Base-by-base conservation (phyloP, 1,140 invertebrate species). In the Drosophila nannoptera region DNA sequence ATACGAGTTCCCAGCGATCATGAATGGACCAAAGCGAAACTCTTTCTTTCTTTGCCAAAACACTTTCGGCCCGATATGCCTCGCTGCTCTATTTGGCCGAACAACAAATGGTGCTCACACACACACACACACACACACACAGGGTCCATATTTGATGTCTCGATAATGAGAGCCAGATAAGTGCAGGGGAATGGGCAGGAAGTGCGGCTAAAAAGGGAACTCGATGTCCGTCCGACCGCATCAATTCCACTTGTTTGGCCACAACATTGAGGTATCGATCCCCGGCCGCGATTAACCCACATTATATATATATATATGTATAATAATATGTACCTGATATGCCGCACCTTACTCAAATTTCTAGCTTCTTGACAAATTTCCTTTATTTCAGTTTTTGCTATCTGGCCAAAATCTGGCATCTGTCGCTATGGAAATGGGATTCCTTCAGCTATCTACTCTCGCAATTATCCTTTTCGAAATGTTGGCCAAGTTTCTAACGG, bases 241-340 rank as follows among this genome's bases (percentile, higher is more conserved):
- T 69, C 62, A 59, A 42, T 83, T 81, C 60, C 77, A 81, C 81
- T 86, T 86, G 74, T 71, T 84, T 81, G 77, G 68, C 77, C 81
- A 75, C 81, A 86, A 75, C 75, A 77, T 80, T 54, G 64, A 78
- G 75, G 68, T 62, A 61, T 43, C 14, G 40, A 33, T 22, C 22
- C 4, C 6, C 40, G 38, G 43, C 42, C 62, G 35, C 63, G 81
- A 80, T 84, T 80, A 84, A 80, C 73, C 64, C 76, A 70, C 86
- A 80, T 80, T 80, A 76, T 84, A 35, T 49, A 29, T 36, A 35
- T 50, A 29, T 29, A 43, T 14, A 43, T 7, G 7, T n/a, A 12
- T 12, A 42, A 2, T 7, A 43, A 22, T 22, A 22, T 22, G 22
- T 22, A 22, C 22, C 22, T 22, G 22, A 22, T 22, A 22, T 22